phyloP scores from a whole-genome alignment of 2,888 invertebrate genomes.

The Geotrupes spiniger region DNA sequence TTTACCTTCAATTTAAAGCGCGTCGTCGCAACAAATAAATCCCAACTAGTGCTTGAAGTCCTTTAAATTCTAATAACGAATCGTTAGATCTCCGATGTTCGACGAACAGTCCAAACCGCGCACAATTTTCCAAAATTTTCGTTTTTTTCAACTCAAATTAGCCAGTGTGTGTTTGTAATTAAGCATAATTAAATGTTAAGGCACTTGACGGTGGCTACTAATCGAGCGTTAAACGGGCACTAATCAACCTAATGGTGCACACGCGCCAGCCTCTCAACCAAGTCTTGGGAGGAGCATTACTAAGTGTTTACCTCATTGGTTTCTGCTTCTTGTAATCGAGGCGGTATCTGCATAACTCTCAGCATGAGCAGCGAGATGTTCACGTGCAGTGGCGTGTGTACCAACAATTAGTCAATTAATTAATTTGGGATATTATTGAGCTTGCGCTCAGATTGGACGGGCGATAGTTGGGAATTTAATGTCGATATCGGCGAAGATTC shows the following conservation, averaged over 20 bases:
- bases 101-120: too few species aligned
- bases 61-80: too few species aligned
- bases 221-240: conserved; percentile 30
- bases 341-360: conserved; percentile 28
- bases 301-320: conserved; percentile 33
- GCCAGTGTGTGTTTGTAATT: too few species aligned
- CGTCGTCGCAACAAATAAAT: too few species aligned
- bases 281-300: conserved; percentile 33
- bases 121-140: too few species aligned
- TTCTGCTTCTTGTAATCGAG: conserved; percentile 32
- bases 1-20: too few species aligned
- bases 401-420: conserved; percentile 10
- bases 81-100: too few species aligned
- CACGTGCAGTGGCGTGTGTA: conserved; percentile 17
- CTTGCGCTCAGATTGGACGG: too few species aligned
- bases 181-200: conserved; percentile 1
- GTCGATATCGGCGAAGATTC: too few species aligned
- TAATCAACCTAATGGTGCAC: conserved; percentile 27
- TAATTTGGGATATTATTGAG: conserved; percentile 4
- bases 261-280: conserved; percentile 29
- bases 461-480: too few species aligned
- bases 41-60: too few species aligned
- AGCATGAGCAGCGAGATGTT: conserved; percentile 11
- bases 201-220: conserved; percentile 17
- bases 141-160: too few species aligned